Evolutionary conservation across 2,113 vertebrate species (phyloP).

Genomic region (Ptilorrhoa leucosticta): DNA sequence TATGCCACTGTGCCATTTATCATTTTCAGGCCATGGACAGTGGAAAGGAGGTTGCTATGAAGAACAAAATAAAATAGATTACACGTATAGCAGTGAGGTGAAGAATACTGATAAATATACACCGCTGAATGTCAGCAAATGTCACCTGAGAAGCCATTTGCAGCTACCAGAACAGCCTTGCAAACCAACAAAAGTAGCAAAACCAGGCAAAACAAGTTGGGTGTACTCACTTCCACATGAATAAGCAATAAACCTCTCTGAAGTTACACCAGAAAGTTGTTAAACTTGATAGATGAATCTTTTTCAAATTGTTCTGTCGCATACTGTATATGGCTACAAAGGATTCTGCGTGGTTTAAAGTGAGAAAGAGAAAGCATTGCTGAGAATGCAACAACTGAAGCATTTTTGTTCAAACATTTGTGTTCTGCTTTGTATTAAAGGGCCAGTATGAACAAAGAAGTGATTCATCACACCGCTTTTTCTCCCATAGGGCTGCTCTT

Average conservation of each 20-base stretch:
- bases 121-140: conserved; percentile 99
- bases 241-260: conserved; percentile 94
- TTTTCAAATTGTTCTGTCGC: conserved; percentile 50
- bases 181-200: conserved; percentile 84
- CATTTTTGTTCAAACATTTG: conserved; percentile 13
- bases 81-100: conserved; percentile 88
- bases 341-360: conserved; percentile 9
- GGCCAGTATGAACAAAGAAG: not conserved
- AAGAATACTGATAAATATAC: conserved; percentile 96
- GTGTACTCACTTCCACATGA: conserved; percentile 92
- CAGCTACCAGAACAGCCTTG: conserved; percentile 89
- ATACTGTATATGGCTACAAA: conserved; percentile 36
- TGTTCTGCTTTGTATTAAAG: not conserved
- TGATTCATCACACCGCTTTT: not conserved
- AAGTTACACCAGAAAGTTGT: conserved; percentile 87
- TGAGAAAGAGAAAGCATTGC: not conserved
- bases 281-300: conserved; percentile 84
- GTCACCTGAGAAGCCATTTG: conserved; percentile 98
- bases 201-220: conserved; percentile 85
- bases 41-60: conserved; percentile 82
- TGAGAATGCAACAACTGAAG: not conserved
- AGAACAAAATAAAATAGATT: conserved; percentile 93
- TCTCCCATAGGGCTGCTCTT: not conserved
- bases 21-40: conserved; percentile 88
- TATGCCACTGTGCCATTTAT: conserved; percentile 91